Conservation (phyloP, 2,888 invertebrate genomes). For the Cinara cedri region DNA sequence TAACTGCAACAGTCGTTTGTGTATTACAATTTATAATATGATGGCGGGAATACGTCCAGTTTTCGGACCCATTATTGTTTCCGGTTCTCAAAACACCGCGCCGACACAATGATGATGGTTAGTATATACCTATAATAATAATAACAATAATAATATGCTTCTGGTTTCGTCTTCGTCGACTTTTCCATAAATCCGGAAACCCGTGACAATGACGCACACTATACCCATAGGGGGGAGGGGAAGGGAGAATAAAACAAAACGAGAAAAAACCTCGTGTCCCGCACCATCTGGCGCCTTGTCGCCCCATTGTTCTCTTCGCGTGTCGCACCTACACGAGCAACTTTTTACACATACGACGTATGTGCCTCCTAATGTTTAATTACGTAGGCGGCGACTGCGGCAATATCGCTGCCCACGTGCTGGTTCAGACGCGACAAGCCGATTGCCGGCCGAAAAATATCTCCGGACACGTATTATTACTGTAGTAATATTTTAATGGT, state of each 20-base stretch:
- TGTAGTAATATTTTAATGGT: neutral
- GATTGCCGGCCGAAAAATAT: conserved; percentile 15
- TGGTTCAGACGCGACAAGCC: conserved; percentile 15
- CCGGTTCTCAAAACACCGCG: neutral
- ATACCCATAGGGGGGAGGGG: too few species aligned
- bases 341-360: neutral
- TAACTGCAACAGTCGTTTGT: too few species aligned
- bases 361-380: neutral
- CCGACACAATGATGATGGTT: too few species aligned
- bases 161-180: neutral
- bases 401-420: conserved; percentile 27
- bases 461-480: neutral
- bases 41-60: too few species aligned
- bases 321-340: conserved; percentile 44
- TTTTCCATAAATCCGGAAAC: conserved; percentile 17
- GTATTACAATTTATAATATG: too few species aligned
- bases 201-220: conserved; percentile 21
- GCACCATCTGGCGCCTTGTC: conserved; percentile 49
- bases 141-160: too few species aligned
- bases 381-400: conserved; percentile 27
- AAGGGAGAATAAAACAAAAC: neutral
- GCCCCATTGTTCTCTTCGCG: conserved; percentile 35
- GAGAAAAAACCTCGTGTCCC: conserved; percentile 15
- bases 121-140: neutral
- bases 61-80: too few species aligned